Conservation (phyloP, 2,797 vertebrate species). For the Sebastes miniatus region DNA sequence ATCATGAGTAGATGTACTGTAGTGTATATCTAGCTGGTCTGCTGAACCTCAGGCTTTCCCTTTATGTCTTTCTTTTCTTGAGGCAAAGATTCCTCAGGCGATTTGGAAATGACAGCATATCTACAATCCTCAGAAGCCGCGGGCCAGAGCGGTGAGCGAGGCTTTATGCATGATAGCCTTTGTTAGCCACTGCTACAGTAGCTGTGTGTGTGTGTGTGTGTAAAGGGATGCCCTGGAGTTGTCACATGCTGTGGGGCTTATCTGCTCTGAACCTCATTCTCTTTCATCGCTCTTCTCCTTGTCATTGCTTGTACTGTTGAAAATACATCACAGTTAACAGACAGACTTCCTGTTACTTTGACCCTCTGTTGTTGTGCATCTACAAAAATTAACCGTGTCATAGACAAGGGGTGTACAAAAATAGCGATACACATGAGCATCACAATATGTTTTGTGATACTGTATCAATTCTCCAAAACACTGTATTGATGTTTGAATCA, state of each 20-base stretch:
- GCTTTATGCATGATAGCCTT: conserved; percentile 48
- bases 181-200: conserved; percentile 31
- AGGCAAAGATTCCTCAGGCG: conserved; percentile 44
- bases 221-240: conserved; percentile 23
- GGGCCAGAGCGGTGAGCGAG: conserved; percentile 5
- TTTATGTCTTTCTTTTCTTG: conserved; percentile 10
- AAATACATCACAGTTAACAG: background rate
- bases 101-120: conserved; percentile 35
- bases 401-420: too few relatives aligned
- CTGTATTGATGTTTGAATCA: background rate
- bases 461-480: too few relatives aligned
- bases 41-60: conserved; percentile 13
- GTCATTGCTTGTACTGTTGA: background rate
- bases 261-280: conserved; percentile 21
- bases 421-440: too few relatives aligned
- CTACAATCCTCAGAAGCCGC: conserved; percentile 5
- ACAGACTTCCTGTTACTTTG: background rate
- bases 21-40: conserved; percentile 12
- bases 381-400: background rate
- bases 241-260: conserved; percentile 25
- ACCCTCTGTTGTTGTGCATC: too few relatives aligned
- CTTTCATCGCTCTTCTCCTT: conserved; percentile 10
- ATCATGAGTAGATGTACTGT: conserved; percentile 11
- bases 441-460: too few relatives aligned
- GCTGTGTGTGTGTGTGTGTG: background rate